Evolutionary conservation across 2,113 vertebrate genomes (phyloP).

Genomic region (Rhombomys opimus): DNA sequence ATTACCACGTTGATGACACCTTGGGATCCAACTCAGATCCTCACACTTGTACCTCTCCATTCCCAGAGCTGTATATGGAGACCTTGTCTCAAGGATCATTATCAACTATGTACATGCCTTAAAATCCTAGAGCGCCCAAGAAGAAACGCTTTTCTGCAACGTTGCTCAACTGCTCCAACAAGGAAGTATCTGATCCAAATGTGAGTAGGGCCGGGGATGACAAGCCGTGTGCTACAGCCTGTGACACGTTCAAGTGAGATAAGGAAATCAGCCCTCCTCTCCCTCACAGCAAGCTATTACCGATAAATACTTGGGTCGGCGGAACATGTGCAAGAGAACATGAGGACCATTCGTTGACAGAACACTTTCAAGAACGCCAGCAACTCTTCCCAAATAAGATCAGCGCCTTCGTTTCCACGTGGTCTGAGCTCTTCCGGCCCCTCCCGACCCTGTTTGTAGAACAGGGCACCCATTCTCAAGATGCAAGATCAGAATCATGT

Average conservation of each 20-base stretch:
- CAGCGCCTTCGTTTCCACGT: background rate
- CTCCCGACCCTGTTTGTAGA: background rate
- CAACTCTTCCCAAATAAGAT: background rate
- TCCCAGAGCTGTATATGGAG: background rate
- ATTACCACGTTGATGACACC: background rate
- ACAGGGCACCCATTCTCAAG: background rate
- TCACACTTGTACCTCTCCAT: background rate
- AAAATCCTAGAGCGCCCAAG: background rate
- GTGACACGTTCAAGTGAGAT: background rate
- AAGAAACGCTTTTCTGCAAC: background rate
- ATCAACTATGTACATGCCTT: background rate
- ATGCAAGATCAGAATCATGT: background rate
- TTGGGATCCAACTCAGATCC: background rate
- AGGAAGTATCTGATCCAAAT: background rate
- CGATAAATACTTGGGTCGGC: background rate
- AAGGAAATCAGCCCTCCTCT: background rate
- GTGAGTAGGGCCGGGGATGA: background rate
- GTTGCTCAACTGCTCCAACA: background rate
- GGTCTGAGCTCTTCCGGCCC: background rate
- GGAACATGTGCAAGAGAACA: background rate
- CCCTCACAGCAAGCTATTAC: constrained; percentile 6
- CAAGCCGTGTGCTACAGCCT: background rate
- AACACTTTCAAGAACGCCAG: background rate
- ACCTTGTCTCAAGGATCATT: background rate
- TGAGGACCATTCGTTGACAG: background rate